Evolutionary conservation across 2,888 invertebrate genomes (phyloP).

Genomic region (Rutpela maculata): DNA sequence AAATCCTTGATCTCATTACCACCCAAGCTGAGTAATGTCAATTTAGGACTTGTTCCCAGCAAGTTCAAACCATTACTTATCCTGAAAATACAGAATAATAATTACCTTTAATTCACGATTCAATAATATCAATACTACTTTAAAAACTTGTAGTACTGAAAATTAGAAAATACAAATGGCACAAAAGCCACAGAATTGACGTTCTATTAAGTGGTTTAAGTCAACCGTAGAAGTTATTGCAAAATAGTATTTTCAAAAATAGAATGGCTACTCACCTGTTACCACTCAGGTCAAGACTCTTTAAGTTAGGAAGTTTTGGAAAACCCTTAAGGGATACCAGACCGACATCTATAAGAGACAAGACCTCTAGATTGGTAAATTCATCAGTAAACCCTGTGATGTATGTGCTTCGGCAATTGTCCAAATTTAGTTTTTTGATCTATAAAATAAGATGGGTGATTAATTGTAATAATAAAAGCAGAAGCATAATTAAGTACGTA

Average conservation of each 20-base stretch:
- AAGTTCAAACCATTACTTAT: constrained; percentile 94
- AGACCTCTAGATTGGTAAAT: constrained; percentile 90
- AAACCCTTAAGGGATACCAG: constrained; percentile 97
- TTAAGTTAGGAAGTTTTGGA: constrained; percentile 93
- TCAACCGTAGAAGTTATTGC: no score
- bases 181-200: no score
- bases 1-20: constrained; percentile 98
- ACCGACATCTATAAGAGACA: constrained; percentile 97
- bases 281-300: constrained; percentile 96
- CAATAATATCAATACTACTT: no score
- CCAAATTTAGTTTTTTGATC: constrained; percentile 96
- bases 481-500: no score
- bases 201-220: no score
- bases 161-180: no score
- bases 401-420: constrained; percentile 95
- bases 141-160: no score
- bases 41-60: constrained; percentile 90
- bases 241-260: constrained; percentile 13
- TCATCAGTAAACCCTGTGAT: constrained; percentile 96
- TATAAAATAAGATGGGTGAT: constrained; percentile 74
- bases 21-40: constrained; percentile 94
- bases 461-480: not conserved
- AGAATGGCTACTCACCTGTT: constrained; percentile 77
- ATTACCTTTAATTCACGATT: not conserved
- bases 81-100: constrained; percentile 73